Conservation (phyloP, 1,140 invertebrate genomes). For the Drosophila pseudoobscura region DNA sequence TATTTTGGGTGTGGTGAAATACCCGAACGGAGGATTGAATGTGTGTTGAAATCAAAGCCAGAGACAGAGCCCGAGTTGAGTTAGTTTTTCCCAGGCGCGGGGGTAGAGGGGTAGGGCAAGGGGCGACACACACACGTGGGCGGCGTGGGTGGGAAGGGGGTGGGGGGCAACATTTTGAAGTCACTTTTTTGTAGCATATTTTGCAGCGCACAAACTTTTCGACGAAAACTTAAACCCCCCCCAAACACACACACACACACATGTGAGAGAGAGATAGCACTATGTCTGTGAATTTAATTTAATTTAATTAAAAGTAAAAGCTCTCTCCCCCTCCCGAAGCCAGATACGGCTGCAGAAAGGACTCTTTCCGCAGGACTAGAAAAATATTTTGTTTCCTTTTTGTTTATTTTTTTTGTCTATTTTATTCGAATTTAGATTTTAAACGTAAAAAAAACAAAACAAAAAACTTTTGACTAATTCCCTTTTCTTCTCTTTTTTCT, state of each 20-base stretch:
- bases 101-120: no score
- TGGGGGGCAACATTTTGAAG: conserved; percentile 14
- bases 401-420: neutral
- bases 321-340: neutral
- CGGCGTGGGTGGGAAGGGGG: no score
- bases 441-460: no score
- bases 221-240: conserved; percentile 25
- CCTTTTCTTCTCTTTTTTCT: neutral
- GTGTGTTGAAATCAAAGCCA: conserved; percentile 61
- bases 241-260: conserved; percentile 3
- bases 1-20: conserved; percentile 44
- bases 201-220: conserved; percentile 49
- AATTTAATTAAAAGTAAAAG: conserved; percentile 16
- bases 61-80: no score
- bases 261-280: no score
- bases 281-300: conserved; percentile 6
- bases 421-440: no score
- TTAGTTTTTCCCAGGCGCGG: neutral
- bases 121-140: no score
- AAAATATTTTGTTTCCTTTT: neutral
- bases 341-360: neutral
- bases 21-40: conserved; percentile 35
- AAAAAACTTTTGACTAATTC: conserved; percentile 13
- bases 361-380: no score
- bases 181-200: conserved; percentile 70